Evolutionary conservation across 1,140 invertebrate genomes (phyloP).

Genomic region (Idris sp.): DNA sequence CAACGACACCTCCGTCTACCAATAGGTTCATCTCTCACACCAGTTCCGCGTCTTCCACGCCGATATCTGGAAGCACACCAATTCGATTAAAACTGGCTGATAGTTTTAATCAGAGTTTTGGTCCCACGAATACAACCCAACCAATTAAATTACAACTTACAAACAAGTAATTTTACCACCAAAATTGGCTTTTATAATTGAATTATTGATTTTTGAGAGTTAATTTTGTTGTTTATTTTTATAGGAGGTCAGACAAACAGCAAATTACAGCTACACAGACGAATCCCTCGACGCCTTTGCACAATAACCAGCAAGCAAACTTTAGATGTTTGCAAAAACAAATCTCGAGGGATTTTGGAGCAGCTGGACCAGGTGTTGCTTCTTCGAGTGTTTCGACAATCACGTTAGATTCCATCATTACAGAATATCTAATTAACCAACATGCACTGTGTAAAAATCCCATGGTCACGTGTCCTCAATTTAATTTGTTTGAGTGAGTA

Average conservation of each 20-base stretch:
- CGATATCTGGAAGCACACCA: constrained; percentile 61
- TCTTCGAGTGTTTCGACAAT: constrained; percentile 77
- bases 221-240: constrained; percentile 5
- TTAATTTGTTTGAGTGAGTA: constrained; percentile 89
- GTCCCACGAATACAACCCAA: constrained; percentile 62
- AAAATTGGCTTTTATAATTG: too few species aligned
- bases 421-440: constrained; percentile 96
- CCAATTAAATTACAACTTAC: constrained; percentile 76
- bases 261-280: constrained; percentile 52
- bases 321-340: constrained; percentile 84
- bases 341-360: constrained; percentile 76
- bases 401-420: constrained; percentile 94
- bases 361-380: constrained; percentile 65
- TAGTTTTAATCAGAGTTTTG: constrained; percentile 66
- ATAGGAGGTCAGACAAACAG: constrained; percentile 71
- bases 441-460: constrained; percentile 95
- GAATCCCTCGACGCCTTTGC: constrained; percentile 19
- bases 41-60: constrained; percentile 61
- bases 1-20: constrained; percentile 68
- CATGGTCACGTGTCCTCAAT: constrained; percentile 93
- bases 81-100: constrained; percentile 72
- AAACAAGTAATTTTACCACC: too few species aligned
- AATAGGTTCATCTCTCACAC: constrained; percentile 72
- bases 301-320: constrained; percentile 41
- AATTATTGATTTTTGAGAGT: background rate